phyloP scores from a whole-genome alignment of 1,140 invertebrate species.

The Hyposmocoma kahamanoa region DNA sequence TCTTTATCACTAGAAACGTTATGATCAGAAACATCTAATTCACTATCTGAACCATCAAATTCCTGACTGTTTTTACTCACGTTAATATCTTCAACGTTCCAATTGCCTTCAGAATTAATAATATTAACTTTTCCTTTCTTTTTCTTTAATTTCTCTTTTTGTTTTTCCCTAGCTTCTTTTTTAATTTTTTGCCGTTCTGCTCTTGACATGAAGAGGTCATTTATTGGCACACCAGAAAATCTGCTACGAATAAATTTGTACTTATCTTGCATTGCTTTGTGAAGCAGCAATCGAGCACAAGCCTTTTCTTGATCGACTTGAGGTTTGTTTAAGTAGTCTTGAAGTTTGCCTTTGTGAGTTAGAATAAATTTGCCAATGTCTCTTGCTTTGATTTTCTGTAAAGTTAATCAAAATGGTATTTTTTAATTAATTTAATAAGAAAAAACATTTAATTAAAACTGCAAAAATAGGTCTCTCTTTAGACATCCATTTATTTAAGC shows the following conservation, averaged over 20 bases:
- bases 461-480: not conserved
- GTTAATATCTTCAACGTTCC: constrained; percentile 43
- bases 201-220: constrained; percentile 60
- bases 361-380: constrained; percentile 56
- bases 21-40: not conserved
- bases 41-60: not conserved
- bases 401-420: too few relatives aligned
- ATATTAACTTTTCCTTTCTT: constrained; percentile 30
- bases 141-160: constrained; percentile 34
- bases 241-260: constrained; percentile 49
- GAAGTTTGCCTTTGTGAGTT: constrained; percentile 49
- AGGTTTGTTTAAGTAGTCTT: constrained; percentile 53
- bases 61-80: constrained; percentile 10
- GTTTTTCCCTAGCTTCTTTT: constrained; percentile 51
- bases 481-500: too few relatives aligned
- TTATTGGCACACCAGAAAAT: constrained; percentile 50
- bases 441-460: not conserved
- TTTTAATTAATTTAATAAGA: not conserved
- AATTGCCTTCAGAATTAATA: constrained; percentile 38
- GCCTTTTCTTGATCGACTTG: constrained; percentile 48
- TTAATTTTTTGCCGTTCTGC: constrained; percentile 56
- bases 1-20: not conserved
- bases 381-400: constrained; percentile 61
- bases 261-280: constrained; percentile 53
- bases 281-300: constrained; percentile 53